Conservation (phyloP, 2,888 invertebrate species). For the Aphrophora alni region DNA sequence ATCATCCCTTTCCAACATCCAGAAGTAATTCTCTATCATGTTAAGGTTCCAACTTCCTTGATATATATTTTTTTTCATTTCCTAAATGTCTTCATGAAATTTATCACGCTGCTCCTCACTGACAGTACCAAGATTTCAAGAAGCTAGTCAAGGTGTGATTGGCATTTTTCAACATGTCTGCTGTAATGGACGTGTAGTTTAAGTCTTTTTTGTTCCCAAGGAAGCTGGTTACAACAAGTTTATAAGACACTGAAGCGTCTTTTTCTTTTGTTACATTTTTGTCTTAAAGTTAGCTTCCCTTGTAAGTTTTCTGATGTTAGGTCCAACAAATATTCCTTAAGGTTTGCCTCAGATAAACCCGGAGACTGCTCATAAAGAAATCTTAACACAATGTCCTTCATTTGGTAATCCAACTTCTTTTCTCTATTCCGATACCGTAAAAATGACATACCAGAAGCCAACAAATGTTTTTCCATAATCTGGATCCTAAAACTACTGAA, state of each 20-base stretch:
- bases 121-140: background rate
- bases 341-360: slow-evolving; percentile 36
- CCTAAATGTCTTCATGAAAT: background rate
- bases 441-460: background rate
- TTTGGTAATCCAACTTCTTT: background rate
- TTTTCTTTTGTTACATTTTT: slow-evolving; percentile 33
- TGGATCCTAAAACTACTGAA: background rate
- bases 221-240: slow-evolving; percentile 36
- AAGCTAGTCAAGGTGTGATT: background rate
- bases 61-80: background rate
- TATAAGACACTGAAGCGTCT: slow-evolving; percentile 38
- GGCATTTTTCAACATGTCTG: slow-evolving; percentile 31
- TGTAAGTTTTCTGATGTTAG: slow-evolving; percentile 37
- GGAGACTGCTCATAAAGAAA: too few species aligned
- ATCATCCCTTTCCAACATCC: too few species aligned
- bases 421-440: background rate
- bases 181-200: slow-evolving; percentile 41
- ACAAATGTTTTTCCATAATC: background rate
- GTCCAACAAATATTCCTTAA: slow-evolving; percentile 32
- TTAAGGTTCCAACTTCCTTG: slow-evolving; percentile 8
- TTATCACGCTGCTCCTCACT: background rate
- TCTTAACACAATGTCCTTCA: slow-evolving; percentile 33
- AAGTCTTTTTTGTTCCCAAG: slow-evolving; percentile 38
- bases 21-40: background rate
- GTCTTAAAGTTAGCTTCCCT: slow-evolving; percentile 33